phyloP scores from a whole-genome alignment of 2,113 vertebrate genomes.

The Galbula dea region DNA sequence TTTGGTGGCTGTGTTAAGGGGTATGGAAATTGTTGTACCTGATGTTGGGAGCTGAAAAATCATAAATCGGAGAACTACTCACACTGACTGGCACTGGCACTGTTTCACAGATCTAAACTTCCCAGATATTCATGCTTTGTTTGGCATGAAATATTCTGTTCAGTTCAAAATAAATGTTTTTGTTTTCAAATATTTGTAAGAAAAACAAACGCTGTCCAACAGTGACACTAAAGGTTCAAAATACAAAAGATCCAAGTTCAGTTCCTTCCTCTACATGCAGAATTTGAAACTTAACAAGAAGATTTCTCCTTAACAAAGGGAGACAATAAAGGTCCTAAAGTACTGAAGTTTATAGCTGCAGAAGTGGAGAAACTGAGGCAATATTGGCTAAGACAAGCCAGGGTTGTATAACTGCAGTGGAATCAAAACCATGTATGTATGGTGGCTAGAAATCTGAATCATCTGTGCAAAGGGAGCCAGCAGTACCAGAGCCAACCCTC shows the following conservation, averaged over 20 bases:
- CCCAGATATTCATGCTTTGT: background rate
- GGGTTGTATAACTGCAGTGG: background rate
- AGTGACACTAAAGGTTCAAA: background rate
- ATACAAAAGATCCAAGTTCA: background rate
- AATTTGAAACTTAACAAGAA: background rate
- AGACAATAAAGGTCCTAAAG: background rate
- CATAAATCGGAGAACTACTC: background rate
- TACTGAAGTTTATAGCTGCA: background rate
- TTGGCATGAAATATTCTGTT: background rate
- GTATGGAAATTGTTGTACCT: rapidly evolving
- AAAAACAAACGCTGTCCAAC: background rate
- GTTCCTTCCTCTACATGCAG: background rate
- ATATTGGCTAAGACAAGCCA: background rate
- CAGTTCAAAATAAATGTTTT: background rate
- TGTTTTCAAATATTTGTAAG: background rate
- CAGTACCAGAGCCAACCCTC: background rate
- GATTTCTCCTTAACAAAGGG: background rate
- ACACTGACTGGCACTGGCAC: background rate
- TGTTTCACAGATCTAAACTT: background rate
- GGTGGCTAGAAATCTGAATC: background rate
- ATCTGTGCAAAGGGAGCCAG: background rate
- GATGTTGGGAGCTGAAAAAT: background rate
- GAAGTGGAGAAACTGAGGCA: background rate
- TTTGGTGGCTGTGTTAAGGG: background rate
- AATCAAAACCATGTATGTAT: background rate